Conservation (phyloP, 2,113 vertebrate genomes). For the Albula goreensis region DNA sequence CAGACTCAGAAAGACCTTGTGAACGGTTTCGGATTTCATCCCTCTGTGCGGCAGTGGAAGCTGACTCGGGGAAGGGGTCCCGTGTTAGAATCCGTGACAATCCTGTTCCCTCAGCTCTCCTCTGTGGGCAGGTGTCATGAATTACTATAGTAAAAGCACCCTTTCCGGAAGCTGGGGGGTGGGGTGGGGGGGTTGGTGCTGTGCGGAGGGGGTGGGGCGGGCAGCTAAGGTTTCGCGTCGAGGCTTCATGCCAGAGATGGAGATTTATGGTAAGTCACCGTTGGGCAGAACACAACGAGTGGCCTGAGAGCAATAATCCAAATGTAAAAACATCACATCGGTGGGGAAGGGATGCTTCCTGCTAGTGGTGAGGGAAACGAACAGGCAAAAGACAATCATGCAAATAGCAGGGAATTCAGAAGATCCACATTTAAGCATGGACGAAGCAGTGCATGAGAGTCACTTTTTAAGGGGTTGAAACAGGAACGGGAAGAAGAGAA, state of each 20-base stretch:
- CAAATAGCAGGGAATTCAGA: no score
- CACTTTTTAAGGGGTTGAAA: no score
- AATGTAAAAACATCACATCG: no score
- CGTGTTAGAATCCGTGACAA: not conserved
- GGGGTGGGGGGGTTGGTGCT: not conserved
- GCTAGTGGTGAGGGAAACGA: constrained; percentile 45
- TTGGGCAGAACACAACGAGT: constrained; percentile 18
- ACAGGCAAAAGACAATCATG: not conserved
- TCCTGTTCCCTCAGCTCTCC: not conserved
- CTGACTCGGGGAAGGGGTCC: not conserved
- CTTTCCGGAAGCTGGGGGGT: constrained; percentile 26
- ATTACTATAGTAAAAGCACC: constrained; percentile 6
- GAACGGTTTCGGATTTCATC: not conserved
- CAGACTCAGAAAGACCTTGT: not conserved
- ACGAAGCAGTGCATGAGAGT: no score
- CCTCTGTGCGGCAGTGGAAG: not conserved
- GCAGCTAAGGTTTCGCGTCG: constrained; percentile 29
- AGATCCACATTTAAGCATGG: no score
- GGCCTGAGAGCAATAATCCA: constrained; percentile 37
- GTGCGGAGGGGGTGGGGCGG: not conserved
- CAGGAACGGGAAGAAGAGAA: no score
- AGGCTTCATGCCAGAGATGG: constrained; percentile 10
- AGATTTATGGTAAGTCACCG: constrained; percentile 50
- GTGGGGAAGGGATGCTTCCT: constrained; percentile 34
- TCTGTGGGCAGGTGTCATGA: not conserved